These are phyloP conservation scores for Orchestia grillus DNA, from an alignment of 1,140 invertebrate species.

Conservation along the genomic window DNA sequence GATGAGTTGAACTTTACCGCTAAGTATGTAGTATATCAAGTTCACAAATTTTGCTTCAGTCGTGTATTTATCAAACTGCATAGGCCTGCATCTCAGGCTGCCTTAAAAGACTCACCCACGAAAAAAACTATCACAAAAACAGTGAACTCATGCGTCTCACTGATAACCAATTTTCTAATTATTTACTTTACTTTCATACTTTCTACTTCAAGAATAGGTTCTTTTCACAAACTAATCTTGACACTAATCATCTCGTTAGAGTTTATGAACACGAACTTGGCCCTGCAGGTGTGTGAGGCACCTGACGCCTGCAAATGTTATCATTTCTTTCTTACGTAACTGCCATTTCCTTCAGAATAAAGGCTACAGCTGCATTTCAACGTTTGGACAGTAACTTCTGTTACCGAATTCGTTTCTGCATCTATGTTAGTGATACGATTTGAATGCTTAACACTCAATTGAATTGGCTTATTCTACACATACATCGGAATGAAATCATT, in stretches of 20 bases:
- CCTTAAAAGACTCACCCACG: too few species aligned
- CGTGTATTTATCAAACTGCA: too few species aligned
- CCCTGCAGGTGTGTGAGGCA: not conserved
- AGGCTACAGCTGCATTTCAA: not conserved
- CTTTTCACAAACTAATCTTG: not conserved
- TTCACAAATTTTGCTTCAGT: too few species aligned
- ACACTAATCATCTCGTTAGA: not conserved
- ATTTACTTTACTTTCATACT: not conserved
- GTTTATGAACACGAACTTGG: not conserved
- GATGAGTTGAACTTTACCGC: too few species aligned
- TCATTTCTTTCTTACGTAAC: not conserved
- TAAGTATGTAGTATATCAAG: too few species aligned
- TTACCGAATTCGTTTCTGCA: not conserved
- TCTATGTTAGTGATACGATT: not conserved
- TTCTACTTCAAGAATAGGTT: not conserved
- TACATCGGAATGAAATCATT: not conserved
- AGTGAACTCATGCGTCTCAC: not conserved
- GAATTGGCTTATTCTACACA: not conserved
- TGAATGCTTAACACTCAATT: not conserved
- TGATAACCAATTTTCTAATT: not conserved
- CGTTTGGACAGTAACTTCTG: too few species aligned
- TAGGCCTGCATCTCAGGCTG: too few species aligned
- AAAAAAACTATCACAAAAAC: not conserved
- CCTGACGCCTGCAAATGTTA: not conserved
- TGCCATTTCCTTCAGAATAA: not conserved